Evolutionary conservation across 2,113 vertebrate genomes (phyloP).

Genomic region (Dasyornis broadbenti): DNA sequence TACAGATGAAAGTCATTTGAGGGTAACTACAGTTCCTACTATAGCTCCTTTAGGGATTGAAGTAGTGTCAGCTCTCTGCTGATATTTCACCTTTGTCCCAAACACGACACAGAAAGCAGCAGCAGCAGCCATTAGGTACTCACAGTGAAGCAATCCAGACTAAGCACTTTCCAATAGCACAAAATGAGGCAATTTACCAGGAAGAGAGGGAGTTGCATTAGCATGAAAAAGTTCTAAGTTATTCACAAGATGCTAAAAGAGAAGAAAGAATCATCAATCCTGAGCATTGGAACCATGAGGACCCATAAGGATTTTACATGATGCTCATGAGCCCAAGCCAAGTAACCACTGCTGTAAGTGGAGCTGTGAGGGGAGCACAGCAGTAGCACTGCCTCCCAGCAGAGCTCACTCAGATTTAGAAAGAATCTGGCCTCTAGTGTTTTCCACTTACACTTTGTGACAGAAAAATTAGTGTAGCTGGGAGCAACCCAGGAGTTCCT

Average conservation of each 20-base stretch:
- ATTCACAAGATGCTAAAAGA: slow-evolving; percentile 49
- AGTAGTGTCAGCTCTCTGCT: slow-evolving; percentile 19
- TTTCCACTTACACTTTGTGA: neutral
- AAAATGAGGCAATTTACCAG: slow-evolving; percentile 51
- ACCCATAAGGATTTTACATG: slow-evolving; percentile 33
- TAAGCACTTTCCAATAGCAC: slow-evolving; percentile 50
- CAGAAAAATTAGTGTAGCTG: neutral
- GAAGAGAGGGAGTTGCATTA: slow-evolving; percentile 45
- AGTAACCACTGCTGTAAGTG: neutral
- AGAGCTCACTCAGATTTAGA: neutral
- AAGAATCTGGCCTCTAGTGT: neutral
- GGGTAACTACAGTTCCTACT: neutral
- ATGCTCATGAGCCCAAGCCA: neutral
- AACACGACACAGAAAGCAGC: slow-evolving; percentile 32
- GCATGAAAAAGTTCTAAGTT: slow-evolving; percentile 43
- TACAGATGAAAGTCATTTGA: neutral
- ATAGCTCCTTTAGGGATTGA: neutral
- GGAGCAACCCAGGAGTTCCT: neutral
- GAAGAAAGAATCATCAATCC: slow-evolving; percentile 46
- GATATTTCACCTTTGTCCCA: neutral
- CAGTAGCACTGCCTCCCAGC: neutral
- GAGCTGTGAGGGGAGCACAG: neutral
- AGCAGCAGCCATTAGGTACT: neutral
- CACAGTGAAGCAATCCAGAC: neutral
- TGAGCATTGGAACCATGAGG: neutral